Conservation (phyloP, 2,797 vertebrate species). For the Falco berigora region DNA sequence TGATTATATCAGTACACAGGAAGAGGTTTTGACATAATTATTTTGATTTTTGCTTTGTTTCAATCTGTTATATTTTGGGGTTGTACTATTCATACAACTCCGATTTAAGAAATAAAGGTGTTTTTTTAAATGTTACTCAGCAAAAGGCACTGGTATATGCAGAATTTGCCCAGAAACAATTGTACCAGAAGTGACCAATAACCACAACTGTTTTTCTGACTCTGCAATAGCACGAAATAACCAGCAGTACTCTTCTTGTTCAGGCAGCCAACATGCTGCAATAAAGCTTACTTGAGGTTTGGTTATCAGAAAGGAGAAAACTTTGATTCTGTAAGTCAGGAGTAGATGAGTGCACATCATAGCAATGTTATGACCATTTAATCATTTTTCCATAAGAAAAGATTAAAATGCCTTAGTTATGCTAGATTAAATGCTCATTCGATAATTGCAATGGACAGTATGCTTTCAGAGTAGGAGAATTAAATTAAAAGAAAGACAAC, state of each 20-base stretch:
- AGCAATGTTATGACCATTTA: slow-evolving; percentile 73
- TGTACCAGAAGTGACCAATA: neutral
- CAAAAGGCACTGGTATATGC: neutral
- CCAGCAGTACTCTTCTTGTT: neutral
- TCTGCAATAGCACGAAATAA: neutral
- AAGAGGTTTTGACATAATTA: neutral
- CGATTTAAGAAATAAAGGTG: neutral
- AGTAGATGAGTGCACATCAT: slow-evolving; percentile 67
- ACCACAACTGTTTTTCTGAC: neutral
- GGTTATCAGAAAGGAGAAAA: slow-evolving; percentile 58
- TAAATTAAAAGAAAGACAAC: slow-evolving; percentile 83
- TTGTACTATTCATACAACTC: neutral
- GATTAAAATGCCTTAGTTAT: slow-evolving; percentile 79
- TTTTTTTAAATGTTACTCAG: neutral
- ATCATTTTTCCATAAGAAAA: slow-evolving; percentile 77
- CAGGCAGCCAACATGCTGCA: neutral
- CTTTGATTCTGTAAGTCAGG: slow-evolving; percentile 60
- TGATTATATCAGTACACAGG: neutral
- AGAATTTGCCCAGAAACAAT: neutral
- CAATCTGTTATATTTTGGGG: neutral
- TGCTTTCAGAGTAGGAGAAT: slow-evolving; percentile 83
- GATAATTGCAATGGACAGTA: slow-evolving; percentile 85
- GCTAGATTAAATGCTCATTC: slow-evolving; percentile 76
- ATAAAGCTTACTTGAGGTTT: slow-evolving; percentile 4
- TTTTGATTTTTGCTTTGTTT: neutral